Base-by-base conservation (phyloP, 1,140 invertebrate species). In the Cydia strobilella region DNA sequence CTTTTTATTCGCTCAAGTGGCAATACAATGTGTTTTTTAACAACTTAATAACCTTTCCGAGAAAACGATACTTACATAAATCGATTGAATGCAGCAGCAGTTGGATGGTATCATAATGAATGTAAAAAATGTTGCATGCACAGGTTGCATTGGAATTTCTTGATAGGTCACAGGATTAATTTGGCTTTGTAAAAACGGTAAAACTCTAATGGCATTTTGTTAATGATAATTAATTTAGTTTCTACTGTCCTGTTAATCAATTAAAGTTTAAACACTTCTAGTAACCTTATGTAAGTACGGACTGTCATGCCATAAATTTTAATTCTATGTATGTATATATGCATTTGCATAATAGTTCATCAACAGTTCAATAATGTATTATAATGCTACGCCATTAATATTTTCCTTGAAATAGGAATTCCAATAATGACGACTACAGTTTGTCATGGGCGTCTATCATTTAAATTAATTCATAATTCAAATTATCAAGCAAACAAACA, bases 141-240 rank as follows among this genome's bases (percentile, higher is more conserved):
- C 54, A 59, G 54, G 54, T 59, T 23, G 54, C 20, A 23, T 59
- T 59, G 54, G 54, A 59, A 59, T 59, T 59, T 59, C 54, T 59
- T 12, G 54, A 59, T 59, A 59, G 18, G 54, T 59, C 20, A 59
- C 0, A 54, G 54, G 18, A 59, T 59, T 59, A 54, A 18, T 18
- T n/a, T 3, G 3, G 15, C 4, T 54, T 7, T n/a, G 6, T 31
- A 31, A 31, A 31, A 31, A 54, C 51, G 6, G 51, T 5, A 18
- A 18, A 54, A 54, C 42, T 7, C 51, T 54, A 18, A 54, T 18
- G 51, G 51, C 6, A 54, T n/a, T n/a, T 51, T 15, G 35, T 54
- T 54, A 18, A 54, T 15, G 45, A 54, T 18, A 54, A 54, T 59
- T 10, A 59, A 59, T 23, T 20, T 23, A 10, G n/a, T 54, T 54